phyloP scores from a whole-genome alignment of 1,140 invertebrate species.

The Lepidurus apus region DNA sequence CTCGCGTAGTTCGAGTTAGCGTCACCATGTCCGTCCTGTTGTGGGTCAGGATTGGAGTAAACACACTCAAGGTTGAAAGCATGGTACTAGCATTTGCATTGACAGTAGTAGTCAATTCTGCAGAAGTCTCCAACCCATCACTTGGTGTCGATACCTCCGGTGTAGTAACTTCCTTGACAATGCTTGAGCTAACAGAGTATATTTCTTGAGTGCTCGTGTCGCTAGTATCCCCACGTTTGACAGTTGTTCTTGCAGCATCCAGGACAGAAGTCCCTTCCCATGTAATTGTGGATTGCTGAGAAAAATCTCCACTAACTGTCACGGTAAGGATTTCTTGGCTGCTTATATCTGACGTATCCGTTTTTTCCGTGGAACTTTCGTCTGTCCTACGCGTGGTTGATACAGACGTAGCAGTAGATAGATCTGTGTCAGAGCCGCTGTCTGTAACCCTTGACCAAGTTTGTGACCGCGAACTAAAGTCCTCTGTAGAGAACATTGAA shows the following conservation, averaged over 20 bases:
- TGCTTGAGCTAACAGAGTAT: neutral
- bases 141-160: neutral
- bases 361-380: no score
- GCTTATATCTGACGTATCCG: no score
- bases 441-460: no score
- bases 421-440: no score
- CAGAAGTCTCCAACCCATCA: neutral
- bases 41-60: constrained; percentile 16
- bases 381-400: no score
- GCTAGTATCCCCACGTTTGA: neutral
- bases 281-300: neutral
- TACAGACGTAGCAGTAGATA: no score
- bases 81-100: constrained; percentile 22
- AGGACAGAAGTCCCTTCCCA: neutral
- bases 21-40: neutral
- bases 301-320: neutral
- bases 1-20: neutral
- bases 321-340: no score
- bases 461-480: no score
- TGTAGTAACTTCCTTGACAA: neutral
- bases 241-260: neutral
- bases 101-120: constrained; percentile 40
- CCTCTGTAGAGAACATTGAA: no score
- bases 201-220: neutral
- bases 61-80: neutral